These are phyloP conservation scores for Sceliomorpha sp. DNA, from an alignment of 2,888 invertebrate species.

Conservation along the genomic window DNA sequence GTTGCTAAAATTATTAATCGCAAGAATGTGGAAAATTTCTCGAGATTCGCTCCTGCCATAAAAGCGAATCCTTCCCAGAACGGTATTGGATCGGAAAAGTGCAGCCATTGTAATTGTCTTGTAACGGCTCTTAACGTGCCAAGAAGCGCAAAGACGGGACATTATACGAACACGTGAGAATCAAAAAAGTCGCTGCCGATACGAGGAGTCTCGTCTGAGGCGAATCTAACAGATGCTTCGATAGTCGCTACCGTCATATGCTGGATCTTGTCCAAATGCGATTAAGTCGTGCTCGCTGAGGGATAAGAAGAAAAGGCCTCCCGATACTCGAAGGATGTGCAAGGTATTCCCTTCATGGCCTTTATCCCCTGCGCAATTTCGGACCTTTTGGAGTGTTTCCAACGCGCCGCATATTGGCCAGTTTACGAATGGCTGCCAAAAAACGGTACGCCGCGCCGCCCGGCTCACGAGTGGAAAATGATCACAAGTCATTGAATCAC, in stretches of 20 bases:
- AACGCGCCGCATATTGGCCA: conserved; percentile 69
- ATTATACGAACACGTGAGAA: conserved; percentile 43
- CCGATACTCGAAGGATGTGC: conserved; percentile 55
- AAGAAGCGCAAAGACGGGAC: conserved; percentile 41
- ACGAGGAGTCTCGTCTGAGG: conserved; percentile 24
- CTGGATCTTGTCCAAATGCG: conserved; percentile 75
- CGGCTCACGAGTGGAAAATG: conserved; percentile 50
- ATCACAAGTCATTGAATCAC: conserved; percentile 40
- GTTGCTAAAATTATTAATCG: too few relatives aligned
- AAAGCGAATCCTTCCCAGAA: too few relatives aligned
- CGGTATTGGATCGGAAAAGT: too few relatives aligned
- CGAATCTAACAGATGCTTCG: conserved; percentile 47
- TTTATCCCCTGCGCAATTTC: conserved; percentile 64
- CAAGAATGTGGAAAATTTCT: too few relatives aligned
- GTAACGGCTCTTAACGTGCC: conserved; percentile 40
- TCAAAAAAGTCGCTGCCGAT: conserved; percentile 25
- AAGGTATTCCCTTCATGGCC: conserved; percentile 62
- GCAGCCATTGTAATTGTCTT: conserved; percentile 43
- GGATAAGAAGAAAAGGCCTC: conserved; percentile 60
- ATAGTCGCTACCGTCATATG: conserved; percentile 62
- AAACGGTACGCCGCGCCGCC: conserved; percentile 44
- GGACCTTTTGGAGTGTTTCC: conserved; percentile 72
- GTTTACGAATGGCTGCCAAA: conserved; percentile 61
- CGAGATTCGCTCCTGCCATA: too few relatives aligned
- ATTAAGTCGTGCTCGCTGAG: conserved; percentile 69